Base-by-base conservation (phyloP, 1,140 invertebrate species). In the Magallana ariakensis region DNA sequence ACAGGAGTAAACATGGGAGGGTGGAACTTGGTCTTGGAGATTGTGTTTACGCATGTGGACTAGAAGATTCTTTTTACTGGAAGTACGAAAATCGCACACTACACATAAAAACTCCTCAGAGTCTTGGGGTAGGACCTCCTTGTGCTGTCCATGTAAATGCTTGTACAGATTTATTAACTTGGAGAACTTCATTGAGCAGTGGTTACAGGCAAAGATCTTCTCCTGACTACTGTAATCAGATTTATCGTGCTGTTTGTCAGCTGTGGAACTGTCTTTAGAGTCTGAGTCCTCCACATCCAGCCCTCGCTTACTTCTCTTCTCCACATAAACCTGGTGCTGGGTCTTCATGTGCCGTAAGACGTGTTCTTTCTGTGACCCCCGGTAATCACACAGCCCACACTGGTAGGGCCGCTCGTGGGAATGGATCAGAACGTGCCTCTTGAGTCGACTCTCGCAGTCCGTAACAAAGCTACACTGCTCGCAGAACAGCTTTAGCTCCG, bases 41-140 rank as follows among this genome's bases (percentile, higher is more conserved):
- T 94, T 94, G 85, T 94, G 93, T 85, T 93, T 94, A 15, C 94
- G 85, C 94, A 94, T 94, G 85, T 94, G 94, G 0, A 94, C 92
- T 22, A 94, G 89, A 7, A 94, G 85, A 83, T 93, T 93, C 75
- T 94, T 94, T 87, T 94, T 93, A 66, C 83, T 91, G 15, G 88
- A 90, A 10, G 93, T 93, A 46, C 83, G 89, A 84, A 93, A 94
- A 60, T 94, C 93, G 91, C 94, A 94, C 11, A 94, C 93, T 19
- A 94, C 93, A 90, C 94, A 94, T 10, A 89, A 88, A 84, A 90
- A 93, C 26, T 92, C 91, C 80, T 91, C 90, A 0, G 82, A 85
- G 13, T 89, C 89, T 10, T 90, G 62, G 7, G 93, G 93, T 87
- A 93, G 91, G n/a, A 93, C 89, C 46, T 91, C 88, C 13, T 89